Conservation (phyloP, 2,888 invertebrate genomes). For the Apoda limacodes region DNA sequence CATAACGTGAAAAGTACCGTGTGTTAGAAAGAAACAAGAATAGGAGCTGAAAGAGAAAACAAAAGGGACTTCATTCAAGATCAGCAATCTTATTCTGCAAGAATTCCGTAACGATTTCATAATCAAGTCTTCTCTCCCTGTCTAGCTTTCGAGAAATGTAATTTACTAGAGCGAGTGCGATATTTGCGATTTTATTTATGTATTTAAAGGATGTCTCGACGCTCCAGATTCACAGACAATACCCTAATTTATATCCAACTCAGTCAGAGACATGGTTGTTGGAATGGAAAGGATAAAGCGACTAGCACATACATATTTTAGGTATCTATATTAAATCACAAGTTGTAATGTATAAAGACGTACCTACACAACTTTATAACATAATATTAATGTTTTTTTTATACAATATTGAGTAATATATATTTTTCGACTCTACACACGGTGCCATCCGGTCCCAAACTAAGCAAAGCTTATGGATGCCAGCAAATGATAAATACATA, state of each 20-base stretch:
- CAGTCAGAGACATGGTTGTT: slow-evolving; percentile 57
- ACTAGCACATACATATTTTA: no score
- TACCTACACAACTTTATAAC: no score
- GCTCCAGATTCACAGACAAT: slow-evolving; percentile 69
- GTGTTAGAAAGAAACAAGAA: slow-evolving; percentile 48
- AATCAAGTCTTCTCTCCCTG: slow-evolving; percentile 38
- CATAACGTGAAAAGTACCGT: slow-evolving; percentile 43
- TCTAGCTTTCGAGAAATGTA: slow-evolving; percentile 23
- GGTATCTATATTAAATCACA: no score
- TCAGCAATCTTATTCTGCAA: slow-evolving; percentile 48
- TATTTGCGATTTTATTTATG: slow-evolving; percentile 23
- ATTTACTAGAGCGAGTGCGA: slow-evolving; percentile 26
- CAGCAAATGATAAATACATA: no score
- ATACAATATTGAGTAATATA: no score
- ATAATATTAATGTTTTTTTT: no score
- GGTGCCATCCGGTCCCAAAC: no score
- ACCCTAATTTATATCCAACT: slow-evolving; percentile 69
- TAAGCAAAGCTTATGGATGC: neutral
- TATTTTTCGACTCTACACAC: no score
- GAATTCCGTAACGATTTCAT: slow-evolving; percentile 41
- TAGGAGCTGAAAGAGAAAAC: slow-evolving; percentile 49
- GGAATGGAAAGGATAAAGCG: slow-evolving; percentile 37
- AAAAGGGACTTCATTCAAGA: slow-evolving; percentile 57
- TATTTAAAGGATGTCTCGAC: slow-evolving; percentile 45
- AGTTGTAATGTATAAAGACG: no score